These are phyloP conservation scores for Ischnura elegans DNA, from an alignment of 2,888 invertebrate genomes.

Conservation along the genomic window DNA sequence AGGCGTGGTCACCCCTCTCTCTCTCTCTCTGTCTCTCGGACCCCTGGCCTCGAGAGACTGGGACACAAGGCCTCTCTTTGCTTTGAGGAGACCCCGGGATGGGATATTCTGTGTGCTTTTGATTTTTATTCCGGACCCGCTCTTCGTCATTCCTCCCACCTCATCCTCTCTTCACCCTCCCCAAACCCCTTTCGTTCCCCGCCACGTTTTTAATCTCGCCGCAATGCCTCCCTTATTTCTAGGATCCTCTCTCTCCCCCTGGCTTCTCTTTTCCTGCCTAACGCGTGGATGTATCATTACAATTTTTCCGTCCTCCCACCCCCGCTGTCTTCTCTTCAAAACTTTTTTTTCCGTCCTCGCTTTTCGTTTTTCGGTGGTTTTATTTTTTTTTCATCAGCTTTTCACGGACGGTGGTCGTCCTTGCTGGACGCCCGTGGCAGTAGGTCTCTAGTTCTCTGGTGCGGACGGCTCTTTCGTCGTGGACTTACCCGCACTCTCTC, in stretches of 20 bases:
- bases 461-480: background rate
- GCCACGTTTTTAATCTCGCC: background rate
- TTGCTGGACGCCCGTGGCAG: background rate
- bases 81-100: background rate
- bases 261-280: background rate
- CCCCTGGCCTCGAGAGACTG: background rate
- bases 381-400: background rate
- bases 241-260: background rate
- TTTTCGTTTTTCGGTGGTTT: background rate
- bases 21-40: no score
- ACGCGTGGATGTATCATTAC: background rate
- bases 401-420: background rate
- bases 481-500: background rate
- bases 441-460: background rate
- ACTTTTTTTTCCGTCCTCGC: background rate
- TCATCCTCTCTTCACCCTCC: background rate
- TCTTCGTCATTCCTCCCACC: background rate
- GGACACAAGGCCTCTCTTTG: background rate
- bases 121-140: background rate
- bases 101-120: background rate
- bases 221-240: background rate
- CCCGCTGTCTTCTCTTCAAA: background rate
- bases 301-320: background rate
- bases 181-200: background rate
- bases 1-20: background rate